Percentiles rank a stretch among this genome's conserved stretches.
Conservation (phyloP, 1,140 invertebrate species). For the Procambarus clarkii region DNA sequence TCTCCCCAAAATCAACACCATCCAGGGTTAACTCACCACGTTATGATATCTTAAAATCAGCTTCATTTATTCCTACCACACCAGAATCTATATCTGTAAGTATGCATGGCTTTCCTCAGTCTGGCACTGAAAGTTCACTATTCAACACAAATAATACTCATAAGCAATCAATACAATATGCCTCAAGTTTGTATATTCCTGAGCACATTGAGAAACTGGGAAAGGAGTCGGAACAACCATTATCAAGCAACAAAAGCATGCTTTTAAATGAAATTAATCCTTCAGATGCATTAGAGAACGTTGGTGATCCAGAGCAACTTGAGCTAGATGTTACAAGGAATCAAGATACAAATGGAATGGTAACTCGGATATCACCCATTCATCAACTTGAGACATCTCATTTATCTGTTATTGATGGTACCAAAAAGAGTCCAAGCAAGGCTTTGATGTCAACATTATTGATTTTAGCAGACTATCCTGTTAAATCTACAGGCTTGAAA, state of each 20-base stretch:
- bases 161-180: background rate
- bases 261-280: background rate
- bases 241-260: background rate
- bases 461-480: conserved; percentile 23
- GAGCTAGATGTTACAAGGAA: background rate
- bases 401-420: background rate
- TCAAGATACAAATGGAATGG: background rate
- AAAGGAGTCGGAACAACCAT: background rate
- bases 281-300: background rate
- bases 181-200: background rate
- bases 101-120: background rate
- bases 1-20: background rate
- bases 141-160: background rate
- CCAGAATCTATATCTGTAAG: background rate
- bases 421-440: conserved; percentile 5
- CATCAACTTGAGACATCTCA: background rate
- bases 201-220: background rate
- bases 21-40: background rate
- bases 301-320: background rate
- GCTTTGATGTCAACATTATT: background rate
- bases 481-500: background rate
- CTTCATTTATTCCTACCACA: background rate
- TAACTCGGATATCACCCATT: background rate
- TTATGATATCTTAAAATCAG: background rate
- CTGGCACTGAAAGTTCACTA: background rate